These are phyloP conservation scores for Platichthys stellatus DNA, from an alignment of 2,113 vertebrate genomes.

Conservation along the genomic window DNA sequence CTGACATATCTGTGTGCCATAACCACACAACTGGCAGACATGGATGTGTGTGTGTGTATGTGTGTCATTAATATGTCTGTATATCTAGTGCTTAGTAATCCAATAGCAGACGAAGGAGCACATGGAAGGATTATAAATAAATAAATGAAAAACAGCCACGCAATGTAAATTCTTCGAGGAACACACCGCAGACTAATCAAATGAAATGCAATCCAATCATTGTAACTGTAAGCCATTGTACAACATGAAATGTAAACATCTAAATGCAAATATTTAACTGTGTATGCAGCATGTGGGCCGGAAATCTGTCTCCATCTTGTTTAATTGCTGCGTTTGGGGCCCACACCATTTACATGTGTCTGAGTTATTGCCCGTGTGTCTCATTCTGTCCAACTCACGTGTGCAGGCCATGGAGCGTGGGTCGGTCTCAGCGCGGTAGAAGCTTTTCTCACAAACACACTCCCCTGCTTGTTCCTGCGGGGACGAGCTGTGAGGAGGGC, in stretches of 20 bases:
- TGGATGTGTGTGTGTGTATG: neutral
- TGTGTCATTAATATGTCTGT: neutral
- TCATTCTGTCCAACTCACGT: slow-evolving; percentile 72
- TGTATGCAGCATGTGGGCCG: neutral
- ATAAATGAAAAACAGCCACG: slow-evolving; percentile 21
- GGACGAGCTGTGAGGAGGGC: slow-evolving; percentile 85
- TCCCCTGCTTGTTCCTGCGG: slow-evolving; percentile 81
- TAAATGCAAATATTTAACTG: slow-evolving; percentile 16
- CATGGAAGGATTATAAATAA: slow-evolving; percentile 9
- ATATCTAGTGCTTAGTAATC: slow-evolving; percentile 20
- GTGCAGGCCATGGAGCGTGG: slow-evolving; percentile 85
- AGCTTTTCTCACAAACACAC: slow-evolving; percentile 84
- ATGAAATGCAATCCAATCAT: slow-evolving; percentile 23
- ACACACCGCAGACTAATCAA: slow-evolving; percentile 24
- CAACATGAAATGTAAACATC: neutral
- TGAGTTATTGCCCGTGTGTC: slow-evolving; percentile 7
- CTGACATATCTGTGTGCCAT: slow-evolving; percentile 16
- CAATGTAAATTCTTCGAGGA: slow-evolving; percentile 12
- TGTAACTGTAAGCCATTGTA: slow-evolving; percentile 2
- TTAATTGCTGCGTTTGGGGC: neutral
- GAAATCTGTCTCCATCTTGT: slow-evolving; percentile 6
- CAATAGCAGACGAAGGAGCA: slow-evolving; percentile 7
- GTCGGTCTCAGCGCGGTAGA: slow-evolving; percentile 82
- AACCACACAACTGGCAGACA: slow-evolving; percentile 20
- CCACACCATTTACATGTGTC: slow-evolving; percentile 2